Conservation (phyloP, 2,888 invertebrate genomes). For the Drosophila putrida region DNA sequence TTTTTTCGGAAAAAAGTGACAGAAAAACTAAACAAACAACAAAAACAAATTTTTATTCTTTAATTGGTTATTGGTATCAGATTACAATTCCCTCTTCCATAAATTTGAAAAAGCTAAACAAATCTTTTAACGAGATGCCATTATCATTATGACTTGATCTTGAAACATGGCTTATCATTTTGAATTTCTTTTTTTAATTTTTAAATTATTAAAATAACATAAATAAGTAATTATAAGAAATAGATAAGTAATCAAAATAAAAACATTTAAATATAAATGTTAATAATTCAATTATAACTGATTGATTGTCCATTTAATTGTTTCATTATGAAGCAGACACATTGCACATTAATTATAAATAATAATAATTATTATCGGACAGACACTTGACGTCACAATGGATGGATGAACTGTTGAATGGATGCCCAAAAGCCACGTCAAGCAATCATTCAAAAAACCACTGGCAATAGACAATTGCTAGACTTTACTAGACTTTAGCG, state of each 20-base stretch:
- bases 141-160: too few relatives aligned
- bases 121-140: too few relatives aligned
- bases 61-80: too few relatives aligned
- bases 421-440: slow-evolving; percentile 55
- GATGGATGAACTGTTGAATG: slow-evolving; percentile 39
- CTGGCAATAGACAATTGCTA: slow-evolving; percentile 48
- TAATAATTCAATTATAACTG: slow-evolving; percentile 34
- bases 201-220: not conserved
- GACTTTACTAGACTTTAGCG: slow-evolving; percentile 32
- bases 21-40: too few relatives aligned
- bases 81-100: too few relatives aligned
- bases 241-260: not conserved
- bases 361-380: slow-evolving; percentile 51
- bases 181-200: too few relatives aligned
- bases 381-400: slow-evolving; percentile 40
- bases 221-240: not conserved
- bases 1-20: not conserved
- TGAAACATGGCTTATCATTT: too few relatives aligned
- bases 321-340: slow-evolving; percentile 60
- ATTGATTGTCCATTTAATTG: slow-evolving; percentile 58
- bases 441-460: slow-evolving; percentile 74
- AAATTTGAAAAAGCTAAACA: too few relatives aligned
- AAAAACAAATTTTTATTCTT: too few relatives aligned
- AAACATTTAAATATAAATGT: slow-evolving; percentile 9
- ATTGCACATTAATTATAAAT: slow-evolving; percentile 36